A percentile compares a stretch with the other conserved stretches of the same genome.
Conservation (phyloP, 2,888 invertebrate species). For the Listrodromus nycthemerus region DNA sequence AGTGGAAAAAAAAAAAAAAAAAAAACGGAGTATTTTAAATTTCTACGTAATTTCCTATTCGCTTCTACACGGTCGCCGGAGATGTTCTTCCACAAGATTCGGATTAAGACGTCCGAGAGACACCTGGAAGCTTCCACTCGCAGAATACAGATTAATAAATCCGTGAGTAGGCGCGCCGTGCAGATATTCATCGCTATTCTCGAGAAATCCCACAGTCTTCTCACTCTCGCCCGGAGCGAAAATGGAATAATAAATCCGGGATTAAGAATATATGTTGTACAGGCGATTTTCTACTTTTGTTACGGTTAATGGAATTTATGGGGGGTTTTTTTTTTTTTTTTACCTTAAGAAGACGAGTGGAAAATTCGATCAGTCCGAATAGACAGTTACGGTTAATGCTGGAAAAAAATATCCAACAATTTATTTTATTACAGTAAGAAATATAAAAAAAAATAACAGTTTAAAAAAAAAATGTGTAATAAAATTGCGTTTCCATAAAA, state of each 20-base stretch:
- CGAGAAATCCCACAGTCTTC: background rate
- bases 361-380: background rate
- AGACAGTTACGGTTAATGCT: too few relatives aligned
- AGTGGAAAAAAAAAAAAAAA: too few relatives aligned
- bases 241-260: conserved; percentile 16
- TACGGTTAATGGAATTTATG: background rate
- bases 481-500: too few relatives aligned
- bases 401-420: too few relatives aligned
- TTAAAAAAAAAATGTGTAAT: too few relatives aligned
- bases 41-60: too few relatives aligned
- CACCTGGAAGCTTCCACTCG: background rate
- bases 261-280: conserved; percentile 6
- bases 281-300: background rate
- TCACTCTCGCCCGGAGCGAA: background rate
- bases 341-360: background rate
- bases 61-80: too few relatives aligned
- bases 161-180: background rate
- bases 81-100: too few relatives aligned
- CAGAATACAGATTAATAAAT: conserved; percentile 5
- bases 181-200: conserved; percentile 3
- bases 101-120: too few relatives aligned
- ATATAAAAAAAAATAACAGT: too few relatives aligned
- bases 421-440: too few relatives aligned
- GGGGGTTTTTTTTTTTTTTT: background rate
- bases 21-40: too few relatives aligned